Base-by-base conservation (phyloP, 2,888 invertebrate genomes). In the Tolmerus cingulatus region DNA sequence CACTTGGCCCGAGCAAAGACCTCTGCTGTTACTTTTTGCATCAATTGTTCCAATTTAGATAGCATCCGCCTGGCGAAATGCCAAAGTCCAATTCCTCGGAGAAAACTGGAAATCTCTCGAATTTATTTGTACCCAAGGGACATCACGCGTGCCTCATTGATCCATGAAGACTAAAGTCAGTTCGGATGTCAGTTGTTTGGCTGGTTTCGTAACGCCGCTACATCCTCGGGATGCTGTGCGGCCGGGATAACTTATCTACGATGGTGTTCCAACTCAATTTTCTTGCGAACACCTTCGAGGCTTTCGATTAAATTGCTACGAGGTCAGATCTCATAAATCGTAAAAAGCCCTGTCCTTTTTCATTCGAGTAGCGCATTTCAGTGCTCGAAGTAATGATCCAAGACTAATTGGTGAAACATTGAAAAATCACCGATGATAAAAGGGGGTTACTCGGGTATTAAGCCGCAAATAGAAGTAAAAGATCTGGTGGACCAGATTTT, bases 71-170 rank as follows among this genome's bases (percentile, higher is more conserved):
- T 43, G 74, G 87, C 55, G 57, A 87, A 79, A 81, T 87, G 66
- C 40, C 66, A 46, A 46, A 87, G 40, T 19, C 27, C 55, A 16
- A 55, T 55, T 74, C 14, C 84, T 37, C 66, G 43, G 84, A 34
- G 74, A 84, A 76, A 84, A 57, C 74, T 84, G 34, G 85, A 74
- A 40, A 86, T 86, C 76, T 86, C 23, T 86, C 23, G 34, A 86
- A 86, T 86, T 86, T 86, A 86, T 86, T 86, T 89, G 89, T 91
- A 90, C 90, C 92, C 92, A 92, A 91, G 91, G 92, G 92, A 92
- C 90, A 92, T 92, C 92, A 92, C 92, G 92, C 92, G 92, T 92
- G 91, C 91, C 92, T 91, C 91, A 92, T 91, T 91, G 91, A 91
- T 91, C 91, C 91, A 91, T 91, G 91, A 91, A 91, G 91, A 91